phyloP scores from a whole-genome alignment of 2,888 invertebrate genomes.

The Drosophila mulleri region DNA sequence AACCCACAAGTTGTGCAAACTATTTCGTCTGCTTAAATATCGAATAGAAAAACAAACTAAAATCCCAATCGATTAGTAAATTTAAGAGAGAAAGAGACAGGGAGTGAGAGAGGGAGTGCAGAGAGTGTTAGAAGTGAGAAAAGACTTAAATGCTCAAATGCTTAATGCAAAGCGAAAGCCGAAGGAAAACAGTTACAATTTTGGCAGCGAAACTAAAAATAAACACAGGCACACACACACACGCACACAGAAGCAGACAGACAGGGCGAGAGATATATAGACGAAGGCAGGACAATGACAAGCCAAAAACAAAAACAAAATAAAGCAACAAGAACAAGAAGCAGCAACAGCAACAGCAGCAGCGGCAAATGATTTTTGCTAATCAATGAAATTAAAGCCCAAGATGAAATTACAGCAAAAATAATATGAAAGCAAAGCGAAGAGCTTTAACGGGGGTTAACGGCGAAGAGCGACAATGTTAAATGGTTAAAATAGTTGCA shows the following conservation, averaged over 20 bases:
- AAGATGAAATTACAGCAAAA: conserved; percentile 50
- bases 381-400: conserved; percentile 84
- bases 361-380: conserved; percentile 70
- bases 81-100: conserved; percentile 27
- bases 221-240: conserved; percentile 38
- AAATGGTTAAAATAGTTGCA: conserved; percentile 62
- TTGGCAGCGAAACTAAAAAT: conserved; percentile 63
- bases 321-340: conserved; percentile 39
- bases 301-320: conserved; percentile 57
- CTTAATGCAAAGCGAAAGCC: conserved; percentile 27
- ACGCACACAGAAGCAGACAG: conserved; percentile 26
- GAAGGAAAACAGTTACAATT: conserved; percentile 40
- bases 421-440: conserved; percentile 22
- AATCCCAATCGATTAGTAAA: conserved; percentile 50
- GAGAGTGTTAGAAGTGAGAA: background rate
- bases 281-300: conserved; percentile 53
- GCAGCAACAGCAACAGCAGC: conserved; percentile 41
- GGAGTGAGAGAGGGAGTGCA: background rate
- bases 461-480: conserved; percentile 33
- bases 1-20: conserved; percentile 20
- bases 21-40: conserved; percentile 13
- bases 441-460: conserved; percentile 60
- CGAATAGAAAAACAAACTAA: conserved; percentile 14
- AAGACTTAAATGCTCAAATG: conserved; percentile 48
- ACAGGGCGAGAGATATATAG: conserved; percentile 41